Evolutionary conservation across 2,113 vertebrate genomes (phyloP).

Genomic region (Carassius auratus): DNA sequence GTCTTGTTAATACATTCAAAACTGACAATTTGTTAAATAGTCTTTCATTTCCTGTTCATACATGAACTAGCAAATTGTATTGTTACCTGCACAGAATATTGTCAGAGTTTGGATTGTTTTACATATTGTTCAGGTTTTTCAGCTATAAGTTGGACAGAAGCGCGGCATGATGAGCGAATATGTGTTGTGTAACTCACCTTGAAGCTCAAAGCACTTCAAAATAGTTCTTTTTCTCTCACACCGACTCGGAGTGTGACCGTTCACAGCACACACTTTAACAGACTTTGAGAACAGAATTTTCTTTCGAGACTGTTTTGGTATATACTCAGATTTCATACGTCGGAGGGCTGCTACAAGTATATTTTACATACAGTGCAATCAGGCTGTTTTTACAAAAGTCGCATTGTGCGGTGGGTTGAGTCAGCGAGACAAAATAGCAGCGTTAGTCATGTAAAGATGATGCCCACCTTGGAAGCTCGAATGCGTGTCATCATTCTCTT

Average conservation of each 20-base stretch:
- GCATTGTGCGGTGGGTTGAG: conserved; percentile 67
- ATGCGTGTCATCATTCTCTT: conserved; percentile 73
- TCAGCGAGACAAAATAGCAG: conserved; percentile 75
- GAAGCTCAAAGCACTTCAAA: conserved; percentile 29
- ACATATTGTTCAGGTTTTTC: neutral
- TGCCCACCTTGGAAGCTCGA: conserved; percentile 74
- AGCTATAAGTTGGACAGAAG: neutral
- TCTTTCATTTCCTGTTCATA: conserved; percentile 9
- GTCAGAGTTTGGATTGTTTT: neutral
- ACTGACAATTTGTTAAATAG: conserved; percentile 1
- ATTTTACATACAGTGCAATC: conserved; percentile 64
- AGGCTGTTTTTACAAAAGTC: conserved; percentile 67
- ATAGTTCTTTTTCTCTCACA: neutral
- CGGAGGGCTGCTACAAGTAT: conserved; percentile 57
- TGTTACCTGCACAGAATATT: conserved; percentile 1
- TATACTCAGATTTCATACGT: conserved; percentile 39
- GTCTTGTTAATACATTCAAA: conserved; percentile 18
- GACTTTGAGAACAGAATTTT: conserved; percentile 3
- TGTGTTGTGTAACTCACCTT: conserved; percentile 35
- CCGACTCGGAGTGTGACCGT: neutral
- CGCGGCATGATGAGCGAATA: neutral
- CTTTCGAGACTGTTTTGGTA: conserved; percentile 44
- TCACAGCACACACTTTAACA: conserved; percentile 16
- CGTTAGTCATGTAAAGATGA: conserved; percentile 81
- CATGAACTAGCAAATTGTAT: neutral